Conservation (phyloP, 2,888 invertebrate genomes). For the Trachelus stipa region DNA sequence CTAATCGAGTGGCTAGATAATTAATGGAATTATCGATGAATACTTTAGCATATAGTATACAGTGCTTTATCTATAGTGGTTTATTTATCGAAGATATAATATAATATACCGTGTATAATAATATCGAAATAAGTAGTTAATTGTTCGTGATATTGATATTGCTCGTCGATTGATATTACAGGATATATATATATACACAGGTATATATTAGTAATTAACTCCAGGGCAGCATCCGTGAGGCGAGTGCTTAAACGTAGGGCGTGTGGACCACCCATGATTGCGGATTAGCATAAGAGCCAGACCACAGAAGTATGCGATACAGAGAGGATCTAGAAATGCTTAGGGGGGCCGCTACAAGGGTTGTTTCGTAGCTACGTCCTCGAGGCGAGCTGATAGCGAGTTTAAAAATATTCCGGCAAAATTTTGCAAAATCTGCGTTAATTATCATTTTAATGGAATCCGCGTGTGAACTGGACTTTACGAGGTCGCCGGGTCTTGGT, state of each 20-base stretch:
- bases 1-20: neutral
- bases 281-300: conserved; percentile 48
- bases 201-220: neutral
- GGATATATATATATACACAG: neutral
- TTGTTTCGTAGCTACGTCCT: neutral
- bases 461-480: neutral
- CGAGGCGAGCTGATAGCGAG: neutral
- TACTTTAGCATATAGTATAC: neutral
- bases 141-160: neutral
- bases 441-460: neutral
- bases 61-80: neutral
- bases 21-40: neutral
- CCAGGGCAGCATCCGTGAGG: conserved; percentile 28
- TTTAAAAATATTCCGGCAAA: neutral
- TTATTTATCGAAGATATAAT: neutral
- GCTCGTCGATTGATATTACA: neutral
- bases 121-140: neutral
- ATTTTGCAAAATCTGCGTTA: neutral
- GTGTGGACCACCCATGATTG: conserved; percentile 46
- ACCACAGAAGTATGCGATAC: conserved; percentile 12
- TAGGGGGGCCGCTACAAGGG: neutral
- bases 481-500: neutral
- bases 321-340: neutral
- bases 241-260: conserved; percentile 27
- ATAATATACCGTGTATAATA: neutral